These are phyloP conservation scores for Electrona antarctica DNA, from an alignment of 2,113 vertebrate species.

Conservation along the genomic window DNA sequence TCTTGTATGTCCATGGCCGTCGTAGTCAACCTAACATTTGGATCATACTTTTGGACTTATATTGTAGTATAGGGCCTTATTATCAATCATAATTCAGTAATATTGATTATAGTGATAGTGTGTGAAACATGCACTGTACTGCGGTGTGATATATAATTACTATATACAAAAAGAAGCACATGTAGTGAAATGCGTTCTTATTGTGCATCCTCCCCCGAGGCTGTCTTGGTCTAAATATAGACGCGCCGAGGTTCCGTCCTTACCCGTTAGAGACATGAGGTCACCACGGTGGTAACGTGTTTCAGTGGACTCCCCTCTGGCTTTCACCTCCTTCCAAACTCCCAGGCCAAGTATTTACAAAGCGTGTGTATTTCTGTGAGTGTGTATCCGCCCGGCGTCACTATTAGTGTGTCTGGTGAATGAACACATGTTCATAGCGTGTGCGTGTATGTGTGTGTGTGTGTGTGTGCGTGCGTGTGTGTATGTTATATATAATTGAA, in stretches of 20 bases:
- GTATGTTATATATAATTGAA: constrained; percentile 49
- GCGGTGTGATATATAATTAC: too few relatives aligned
- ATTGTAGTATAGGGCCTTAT: background rate
- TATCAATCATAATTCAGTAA: background rate
- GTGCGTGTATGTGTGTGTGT: constrained; percentile 7
- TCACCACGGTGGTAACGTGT: constrained; percentile 62
- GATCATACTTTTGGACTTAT: background rate
- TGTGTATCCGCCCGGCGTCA: constrained; percentile 24
- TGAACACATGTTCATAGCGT: constrained; percentile 41
- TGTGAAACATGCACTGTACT: background rate
- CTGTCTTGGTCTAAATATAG: constrained; percentile 63
- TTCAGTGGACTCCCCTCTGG: constrained; percentile 60
- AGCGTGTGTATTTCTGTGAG: constrained; percentile 61
- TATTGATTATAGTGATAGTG: too few relatives aligned
- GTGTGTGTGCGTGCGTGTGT: constrained; percentile 19
- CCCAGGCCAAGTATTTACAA: constrained; percentile 64
- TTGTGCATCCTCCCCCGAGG: constrained; percentile 15
- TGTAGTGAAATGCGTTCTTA: background rate
- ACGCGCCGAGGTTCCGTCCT: constrained; percentile 48
- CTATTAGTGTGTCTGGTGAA: constrained; percentile 44
- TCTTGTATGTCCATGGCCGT: background rate
- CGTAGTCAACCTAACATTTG: background rate
- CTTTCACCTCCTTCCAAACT: constrained; percentile 48
- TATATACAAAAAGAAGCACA: too few relatives aligned
- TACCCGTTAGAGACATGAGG: constrained; percentile 65